phyloP scores from a whole-genome alignment of 2,888 invertebrate genomes.

The Rosalia funebris region DNA sequence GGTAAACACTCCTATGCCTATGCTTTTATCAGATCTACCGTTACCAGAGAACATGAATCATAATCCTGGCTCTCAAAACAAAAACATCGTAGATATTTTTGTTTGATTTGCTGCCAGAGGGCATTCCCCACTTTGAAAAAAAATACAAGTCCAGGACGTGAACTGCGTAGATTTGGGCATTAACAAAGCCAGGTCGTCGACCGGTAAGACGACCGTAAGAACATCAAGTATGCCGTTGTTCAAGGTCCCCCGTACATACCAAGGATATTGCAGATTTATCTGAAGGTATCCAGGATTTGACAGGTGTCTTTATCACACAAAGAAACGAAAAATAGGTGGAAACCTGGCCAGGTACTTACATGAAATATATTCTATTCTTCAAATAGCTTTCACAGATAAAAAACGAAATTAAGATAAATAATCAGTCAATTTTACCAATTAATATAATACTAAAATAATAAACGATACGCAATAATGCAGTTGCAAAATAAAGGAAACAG shows the following conservation, averaged over 20 bases:
- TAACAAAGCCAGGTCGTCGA: constrained; percentile 48
- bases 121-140: not conserved
- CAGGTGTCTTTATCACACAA: constrained; percentile 12
- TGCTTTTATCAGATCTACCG: not conserved
- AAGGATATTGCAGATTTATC: constrained; percentile 24
- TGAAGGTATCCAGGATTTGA: not conserved
- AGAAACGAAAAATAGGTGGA: constrained; percentile 2
- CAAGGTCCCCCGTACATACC: constrained; percentile 53
- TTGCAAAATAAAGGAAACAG: not conserved
- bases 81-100: not conserved
- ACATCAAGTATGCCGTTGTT: constrained; percentile 40
- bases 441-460: not conserved
- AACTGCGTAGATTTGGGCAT: constrained; percentile 34
- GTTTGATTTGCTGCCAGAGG: not conserved
- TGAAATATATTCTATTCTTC: not conserved
- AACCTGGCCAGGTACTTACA: not conserved
- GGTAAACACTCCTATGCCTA: too few relatives aligned
- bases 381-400: not conserved
- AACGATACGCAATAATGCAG: not conserved
- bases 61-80: not conserved
- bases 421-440: not conserved
- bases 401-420: constrained; percentile 1
- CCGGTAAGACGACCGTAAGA: constrained; percentile 46
- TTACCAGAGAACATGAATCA: not conserved
- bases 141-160: not conserved